phyloP scores from a whole-genome alignment of 2,888 invertebrate species.

The Acanthosepion lycidas region DNA sequence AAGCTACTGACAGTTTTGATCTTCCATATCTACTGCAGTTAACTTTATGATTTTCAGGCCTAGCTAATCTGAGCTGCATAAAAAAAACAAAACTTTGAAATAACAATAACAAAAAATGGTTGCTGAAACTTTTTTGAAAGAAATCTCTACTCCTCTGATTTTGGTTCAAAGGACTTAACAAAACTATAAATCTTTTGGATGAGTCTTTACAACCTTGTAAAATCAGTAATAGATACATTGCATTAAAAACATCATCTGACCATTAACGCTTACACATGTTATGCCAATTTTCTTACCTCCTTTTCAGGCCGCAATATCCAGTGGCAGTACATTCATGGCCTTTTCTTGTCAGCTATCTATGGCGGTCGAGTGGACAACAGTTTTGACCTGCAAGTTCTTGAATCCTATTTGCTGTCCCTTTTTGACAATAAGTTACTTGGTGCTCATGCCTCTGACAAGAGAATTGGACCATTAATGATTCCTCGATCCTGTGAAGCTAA shows the following conservation, averaged over 20 bases:
- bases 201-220: too few relatives aligned
- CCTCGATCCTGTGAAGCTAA: slow-evolving; percentile 78
- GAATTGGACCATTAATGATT: slow-evolving; percentile 78
- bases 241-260: too few relatives aligned
- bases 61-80: too few relatives aligned
- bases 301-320: slow-evolving; percentile 74
- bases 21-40: too few relatives aligned
- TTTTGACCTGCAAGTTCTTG: slow-evolving; percentile 82
- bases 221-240: too few relatives aligned
- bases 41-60: too few relatives aligned
- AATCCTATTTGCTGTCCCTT: slow-evolving; percentile 79
- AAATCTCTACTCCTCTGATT: background rate
- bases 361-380: slow-evolving; percentile 89
- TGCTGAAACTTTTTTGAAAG: background rate
- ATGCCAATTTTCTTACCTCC: background rate
- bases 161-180: too few relatives aligned
- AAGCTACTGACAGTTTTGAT: too few relatives aligned
- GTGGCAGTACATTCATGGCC: slow-evolving; percentile 85
- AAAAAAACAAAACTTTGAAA: too few relatives aligned
- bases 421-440: slow-evolving; percentile 72
- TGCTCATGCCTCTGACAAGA: slow-evolving; percentile 78
- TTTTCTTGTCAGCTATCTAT: slow-evolving; percentile 87
- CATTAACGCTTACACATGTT: too few relatives aligned
- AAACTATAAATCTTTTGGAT: too few relatives aligned
- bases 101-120: background rate